phyloP scores from a whole-genome alignment of 2,113 vertebrate genomes.

The Paradoxurus hermaphroditus region DNA sequence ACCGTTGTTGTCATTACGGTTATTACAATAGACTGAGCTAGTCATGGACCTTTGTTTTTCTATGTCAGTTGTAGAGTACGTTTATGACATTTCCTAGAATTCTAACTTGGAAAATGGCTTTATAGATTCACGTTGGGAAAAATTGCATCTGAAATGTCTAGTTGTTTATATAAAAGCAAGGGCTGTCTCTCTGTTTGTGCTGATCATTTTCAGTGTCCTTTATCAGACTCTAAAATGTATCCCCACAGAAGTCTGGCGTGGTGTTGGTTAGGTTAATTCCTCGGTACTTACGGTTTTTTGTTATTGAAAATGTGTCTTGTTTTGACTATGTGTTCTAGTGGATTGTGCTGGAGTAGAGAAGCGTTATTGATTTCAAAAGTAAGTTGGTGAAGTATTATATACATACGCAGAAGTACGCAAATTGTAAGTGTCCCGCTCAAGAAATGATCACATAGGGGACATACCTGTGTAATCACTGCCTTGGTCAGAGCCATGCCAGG shows the following conservation, averaged over 20 bases:
- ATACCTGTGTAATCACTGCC: not conserved
- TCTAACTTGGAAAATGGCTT: not conserved
- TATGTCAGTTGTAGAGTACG: not conserved
- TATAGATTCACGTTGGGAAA: not conserved
- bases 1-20: not conserved
- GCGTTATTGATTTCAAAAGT: not conserved
- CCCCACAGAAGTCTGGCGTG: not conserved
- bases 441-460: not conserved
- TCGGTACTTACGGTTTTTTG: not conserved
- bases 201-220: not conserved
- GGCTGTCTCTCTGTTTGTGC: not conserved
- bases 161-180: not conserved
- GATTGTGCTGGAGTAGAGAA: not conserved
- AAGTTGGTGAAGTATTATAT: not conserved
- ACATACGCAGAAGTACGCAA: not conserved
- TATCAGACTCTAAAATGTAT: not conserved
- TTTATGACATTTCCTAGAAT: not conserved
- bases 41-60: not conserved
- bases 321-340: not conserved
- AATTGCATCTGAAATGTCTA: not conserved
- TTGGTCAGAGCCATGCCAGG: not conserved
- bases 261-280: not conserved
- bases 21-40: not conserved
- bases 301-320: not conserved
- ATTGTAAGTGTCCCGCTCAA: not conserved